Conservation (phyloP, 2,797 vertebrate species). For the Lophotriccus pileatus region DNA sequence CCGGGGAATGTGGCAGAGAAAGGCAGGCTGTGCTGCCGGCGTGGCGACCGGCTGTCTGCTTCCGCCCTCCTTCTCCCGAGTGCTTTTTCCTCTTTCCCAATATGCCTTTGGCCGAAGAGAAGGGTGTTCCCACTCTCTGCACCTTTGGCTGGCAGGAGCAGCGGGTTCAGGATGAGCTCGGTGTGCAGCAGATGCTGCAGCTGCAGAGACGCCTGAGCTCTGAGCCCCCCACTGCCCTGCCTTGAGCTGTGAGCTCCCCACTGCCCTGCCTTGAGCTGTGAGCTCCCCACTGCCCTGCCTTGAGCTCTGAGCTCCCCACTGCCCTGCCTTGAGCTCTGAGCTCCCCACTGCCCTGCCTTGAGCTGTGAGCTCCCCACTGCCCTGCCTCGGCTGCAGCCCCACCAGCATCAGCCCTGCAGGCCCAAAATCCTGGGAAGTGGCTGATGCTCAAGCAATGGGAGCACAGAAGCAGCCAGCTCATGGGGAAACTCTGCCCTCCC, state of each 20-base stretch:
- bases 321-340: background rate
- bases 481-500: rapidly evolving
- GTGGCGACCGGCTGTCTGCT: background rate
- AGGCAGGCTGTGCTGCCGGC: background rate
- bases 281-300: background rate
- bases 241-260: background rate
- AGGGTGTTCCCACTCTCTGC: background rate
- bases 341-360: background rate
- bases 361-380: background rate
- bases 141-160: background rate
- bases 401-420: rapidly evolving
- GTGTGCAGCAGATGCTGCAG: background rate
- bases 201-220: background rate
- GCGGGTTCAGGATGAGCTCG: background rate
- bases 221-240: background rate
- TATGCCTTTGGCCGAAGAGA: background rate
- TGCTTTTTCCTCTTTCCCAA: background rate
- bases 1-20: background rate
- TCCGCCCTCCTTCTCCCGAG: background rate
- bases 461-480: background rate
- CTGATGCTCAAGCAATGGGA: background rate
- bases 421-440: background rate
- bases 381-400: background rate
- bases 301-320: background rate
- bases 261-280: background rate